Base-by-base conservation (phyloP, 2,888 invertebrate species). In the Mythimna lalbum region DNA sequence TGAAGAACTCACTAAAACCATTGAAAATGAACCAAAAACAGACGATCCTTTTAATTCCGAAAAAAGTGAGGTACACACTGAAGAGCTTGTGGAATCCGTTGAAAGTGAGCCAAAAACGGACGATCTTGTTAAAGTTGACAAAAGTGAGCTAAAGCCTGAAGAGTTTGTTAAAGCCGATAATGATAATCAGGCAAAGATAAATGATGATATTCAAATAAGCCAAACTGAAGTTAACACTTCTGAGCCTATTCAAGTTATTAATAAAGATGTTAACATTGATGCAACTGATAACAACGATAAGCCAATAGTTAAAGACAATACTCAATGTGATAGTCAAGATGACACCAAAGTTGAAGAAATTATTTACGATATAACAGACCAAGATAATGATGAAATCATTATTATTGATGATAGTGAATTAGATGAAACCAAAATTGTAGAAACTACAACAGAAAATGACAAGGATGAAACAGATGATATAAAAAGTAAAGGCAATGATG, bases 391-490 rank as follows among this genome's bases (percentile, higher is more conserved):
- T 52, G 70, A 75, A 62, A 67, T 73, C 39, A 75, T 73, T 59
- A 71, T 72, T 63, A 74, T 69, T 63, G 77, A 69, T 63, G 73
- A 81, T 43, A 81, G 73, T 71, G 71, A 67, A 59, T 60, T 65
- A 49, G 43, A 76, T 23, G 65, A 78, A 56, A 72, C 57, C 6
- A 72, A 72, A 63, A 56, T 63, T 43, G 31, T 56, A 43, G 67
- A 63, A 36, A 10, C 19, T 21, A 17, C 19, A 19, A 9, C 23
- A n/a, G 57, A 4, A 60, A 69, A 17, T 43, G 33, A 61, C 31
- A 36, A 60, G 39, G 17, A 31, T 23, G 21, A 21, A 43, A 31
- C 19, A 31, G 60, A 63, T 59, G 27, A 17, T 49, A 27, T 50
- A 68, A 60, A 68, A 21, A 53, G 33, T 36, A 21, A 27, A 21